These are phyloP conservation scores for Lepidocyrtoides sp. DNA, from an alignment of 2,888 invertebrate genomes.

Conservation along the genomic window DNA sequence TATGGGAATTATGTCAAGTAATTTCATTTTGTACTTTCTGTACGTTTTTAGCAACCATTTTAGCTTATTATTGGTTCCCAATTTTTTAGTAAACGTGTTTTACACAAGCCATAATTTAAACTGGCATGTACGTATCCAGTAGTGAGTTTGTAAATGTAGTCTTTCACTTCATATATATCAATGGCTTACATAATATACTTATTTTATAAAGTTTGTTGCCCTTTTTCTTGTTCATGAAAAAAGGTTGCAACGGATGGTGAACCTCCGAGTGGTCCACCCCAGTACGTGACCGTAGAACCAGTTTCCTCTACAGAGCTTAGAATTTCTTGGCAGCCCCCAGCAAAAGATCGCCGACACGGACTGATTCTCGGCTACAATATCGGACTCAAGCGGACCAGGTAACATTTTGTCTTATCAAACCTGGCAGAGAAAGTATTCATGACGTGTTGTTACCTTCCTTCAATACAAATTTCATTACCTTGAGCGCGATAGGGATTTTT, in stretches of 20 bases:
- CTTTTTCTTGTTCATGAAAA: not conserved
- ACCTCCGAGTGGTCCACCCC: conserved; percentile 91
- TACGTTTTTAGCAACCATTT: too few species aligned
- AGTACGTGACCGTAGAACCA: conserved; percentile 90
- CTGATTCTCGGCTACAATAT: conserved; percentile 92
- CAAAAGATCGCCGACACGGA: conserved; percentile 92
- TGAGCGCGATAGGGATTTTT: not conserved
- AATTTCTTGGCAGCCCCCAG: conserved; percentile 92
- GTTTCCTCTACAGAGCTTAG: conserved; percentile 91
- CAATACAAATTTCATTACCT: not conserved
- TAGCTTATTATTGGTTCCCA: not conserved
- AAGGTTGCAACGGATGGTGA: conserved; percentile 88
- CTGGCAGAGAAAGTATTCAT: conserved; percentile 23
- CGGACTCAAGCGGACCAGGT: conserved; percentile 87
- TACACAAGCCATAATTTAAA: not conserved
- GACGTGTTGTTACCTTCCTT: not conserved
- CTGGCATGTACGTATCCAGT: too few species aligned
- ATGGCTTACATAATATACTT: not conserved
- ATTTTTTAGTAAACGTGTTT: not conserved
- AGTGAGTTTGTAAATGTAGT: not conserved
- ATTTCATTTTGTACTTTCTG: not conserved
- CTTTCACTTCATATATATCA: not conserved
- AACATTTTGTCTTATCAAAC: conserved; percentile 55
- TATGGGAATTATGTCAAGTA: not conserved
- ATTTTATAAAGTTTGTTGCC: not conserved